phyloP scores from a whole-genome alignment of 1,140 invertebrate species.

The Diachasmimorpha longicaudata region DNA sequence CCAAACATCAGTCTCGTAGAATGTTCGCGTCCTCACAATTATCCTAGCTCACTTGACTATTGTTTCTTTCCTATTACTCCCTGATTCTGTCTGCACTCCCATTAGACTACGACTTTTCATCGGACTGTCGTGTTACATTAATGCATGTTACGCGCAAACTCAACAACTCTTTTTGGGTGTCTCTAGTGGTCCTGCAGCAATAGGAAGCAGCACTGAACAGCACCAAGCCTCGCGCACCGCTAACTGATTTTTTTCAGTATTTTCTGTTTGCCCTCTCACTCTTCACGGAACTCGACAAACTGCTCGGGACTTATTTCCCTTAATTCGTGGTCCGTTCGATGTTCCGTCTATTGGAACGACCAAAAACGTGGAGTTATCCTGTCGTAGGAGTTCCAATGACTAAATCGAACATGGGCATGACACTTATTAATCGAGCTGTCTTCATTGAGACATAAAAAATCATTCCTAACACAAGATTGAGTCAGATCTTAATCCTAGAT shows the following conservation, averaged over 20 bases:
- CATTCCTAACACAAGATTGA: no score
- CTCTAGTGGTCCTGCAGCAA: slow-evolving; percentile 15
- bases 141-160: slow-evolving; percentile 9
- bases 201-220: not conserved
- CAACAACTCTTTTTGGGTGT: slow-evolving; percentile 2
- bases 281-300: not conserved
- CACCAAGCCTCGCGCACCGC: slow-evolving; percentile 31
- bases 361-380: no score
- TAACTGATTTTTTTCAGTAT: slow-evolving; percentile 19
- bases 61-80: not conserved
- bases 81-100: not conserved
- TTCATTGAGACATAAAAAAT: no score
- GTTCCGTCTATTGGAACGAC: no score
- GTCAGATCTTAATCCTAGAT: no score
- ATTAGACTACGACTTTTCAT: slow-evolving; percentile 3
- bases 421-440: no score
- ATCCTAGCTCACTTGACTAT: not conserved
- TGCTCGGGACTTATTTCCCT: not conserved
- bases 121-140: not conserved
- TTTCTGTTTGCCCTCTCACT: not conserved
- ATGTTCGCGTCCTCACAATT: no score
- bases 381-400: no score
- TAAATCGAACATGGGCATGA: no score
- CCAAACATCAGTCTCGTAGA: no score
- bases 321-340: not conserved